A percentile compares a stretch with the other conserved stretches of the same genome.
Conservation (phyloP, 2,888 invertebrate species). For the Troilus luridus region DNA sequence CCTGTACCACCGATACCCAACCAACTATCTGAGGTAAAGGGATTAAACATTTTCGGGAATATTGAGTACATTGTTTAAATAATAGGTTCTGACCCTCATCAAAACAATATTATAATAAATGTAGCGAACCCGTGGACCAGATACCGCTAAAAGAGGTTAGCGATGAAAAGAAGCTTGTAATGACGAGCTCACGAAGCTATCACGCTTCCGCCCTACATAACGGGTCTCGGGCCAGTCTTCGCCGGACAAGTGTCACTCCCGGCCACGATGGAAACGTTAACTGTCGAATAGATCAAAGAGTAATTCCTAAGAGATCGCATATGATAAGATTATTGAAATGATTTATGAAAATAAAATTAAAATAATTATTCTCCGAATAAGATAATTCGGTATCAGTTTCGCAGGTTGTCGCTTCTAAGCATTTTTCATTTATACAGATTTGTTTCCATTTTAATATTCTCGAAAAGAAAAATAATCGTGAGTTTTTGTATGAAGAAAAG, state of each 20-base stretch:
- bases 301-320: neutral
- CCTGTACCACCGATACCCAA: too few species aligned
- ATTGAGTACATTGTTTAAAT: too few species aligned
- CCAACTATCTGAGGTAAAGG: too few species aligned
- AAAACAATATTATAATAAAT: neutral
- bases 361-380: neutral
- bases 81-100: too few species aligned
- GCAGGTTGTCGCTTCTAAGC: too few species aligned
- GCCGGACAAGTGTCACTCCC: conserved; percentile 32
- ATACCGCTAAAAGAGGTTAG: neutral
- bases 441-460: too few species aligned
- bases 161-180: neutral
- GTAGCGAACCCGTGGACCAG: neutral
- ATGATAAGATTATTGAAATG: neutral
- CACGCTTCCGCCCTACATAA: conserved; percentile 26
- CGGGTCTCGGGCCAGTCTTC: neutral
- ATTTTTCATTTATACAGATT: too few species aligned
- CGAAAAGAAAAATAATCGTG: too few species aligned
- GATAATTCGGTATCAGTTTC: too few species aligned
- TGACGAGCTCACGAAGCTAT: conserved; percentile 40
- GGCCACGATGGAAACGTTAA: conserved; percentile 1
- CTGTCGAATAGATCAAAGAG: neutral
- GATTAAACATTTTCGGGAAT: too few species aligned
- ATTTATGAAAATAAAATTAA: neutral
- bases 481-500: too few species aligned